phyloP scores from a whole-genome alignment of 2,113 vertebrate species.

The Saguinus midas region DNA sequence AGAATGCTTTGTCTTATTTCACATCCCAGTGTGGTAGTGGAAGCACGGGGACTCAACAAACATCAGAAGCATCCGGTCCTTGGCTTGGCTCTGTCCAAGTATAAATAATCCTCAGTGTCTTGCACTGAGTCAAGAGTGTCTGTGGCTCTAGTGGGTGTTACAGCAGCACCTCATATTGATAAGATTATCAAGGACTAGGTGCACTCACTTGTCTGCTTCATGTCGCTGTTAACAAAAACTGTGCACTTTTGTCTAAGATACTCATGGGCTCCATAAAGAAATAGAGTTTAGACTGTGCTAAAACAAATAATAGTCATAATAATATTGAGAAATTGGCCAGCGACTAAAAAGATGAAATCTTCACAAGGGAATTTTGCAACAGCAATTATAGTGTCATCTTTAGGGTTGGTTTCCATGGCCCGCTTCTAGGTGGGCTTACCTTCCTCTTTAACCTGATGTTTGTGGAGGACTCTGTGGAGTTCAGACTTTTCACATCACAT shows the following conservation, averaged over 20 bases:
- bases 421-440: neutral
- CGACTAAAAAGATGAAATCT: conserved; percentile 19
- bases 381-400: neutral
- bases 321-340: neutral
- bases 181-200: neutral
- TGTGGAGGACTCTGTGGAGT: neutral
- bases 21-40: neutral
- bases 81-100: neutral
- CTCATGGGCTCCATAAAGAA: neutral
- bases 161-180: neutral
- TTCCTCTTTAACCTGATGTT: neutral
- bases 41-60: rapidly evolving
- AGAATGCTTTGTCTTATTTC: neutral
- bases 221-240: neutral
- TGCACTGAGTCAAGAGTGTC: neutral
- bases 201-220: neutral
- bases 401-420: neutral
- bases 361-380: neutral
- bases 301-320: neutral
- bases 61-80: neutral
- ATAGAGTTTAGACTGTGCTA: neutral
- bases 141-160: neutral
- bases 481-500: neutral
- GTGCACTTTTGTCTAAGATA: neutral
- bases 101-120: neutral